phyloP scores from a whole-genome alignment of 2,797 vertebrate genomes.

The Oceanodroma leucorhoa region DNA sequence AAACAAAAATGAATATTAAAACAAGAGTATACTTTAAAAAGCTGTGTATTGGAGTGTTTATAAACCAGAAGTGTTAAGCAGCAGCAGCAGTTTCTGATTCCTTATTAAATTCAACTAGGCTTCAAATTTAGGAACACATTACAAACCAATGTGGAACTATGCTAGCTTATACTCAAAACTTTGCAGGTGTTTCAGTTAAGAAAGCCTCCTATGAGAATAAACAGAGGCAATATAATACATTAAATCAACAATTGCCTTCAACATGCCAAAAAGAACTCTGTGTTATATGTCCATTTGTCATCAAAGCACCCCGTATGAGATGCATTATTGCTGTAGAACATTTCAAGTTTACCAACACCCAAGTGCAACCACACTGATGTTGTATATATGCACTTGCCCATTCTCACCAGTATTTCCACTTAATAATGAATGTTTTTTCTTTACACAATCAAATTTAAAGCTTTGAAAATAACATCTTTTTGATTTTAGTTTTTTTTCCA shows the following conservation, averaged over 20 bases:
- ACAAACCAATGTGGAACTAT: background rate
- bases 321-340: constrained; percentile 76
- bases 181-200: constrained; percentile 66
- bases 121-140: constrained; percentile 18
- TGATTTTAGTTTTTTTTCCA: constrained; percentile 59
- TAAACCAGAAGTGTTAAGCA: constrained; percentile 60
- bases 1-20: constrained; percentile 24
- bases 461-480: constrained; percentile 69
- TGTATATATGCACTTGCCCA: constrained; percentile 75
- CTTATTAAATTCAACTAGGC: background rate
- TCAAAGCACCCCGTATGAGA: constrained; percentile 67
- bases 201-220: constrained; percentile 63
- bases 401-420: constrained; percentile 66
- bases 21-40: constrained; percentile 14
- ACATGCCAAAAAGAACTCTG: constrained; percentile 53
- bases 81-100: constrained; percentile 36
- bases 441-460: constrained; percentile 73
- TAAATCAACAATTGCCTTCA: constrained; percentile 69
- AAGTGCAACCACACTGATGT: constrained; percentile 64
- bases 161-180: constrained; percentile 39
- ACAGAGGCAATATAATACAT: constrained; percentile 63
- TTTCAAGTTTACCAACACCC: constrained; percentile 67
- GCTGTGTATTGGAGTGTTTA: constrained; percentile 56
- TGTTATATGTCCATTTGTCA: constrained; percentile 45
- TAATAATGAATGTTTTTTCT: constrained; percentile 32